Conservation (phyloP, 2,113 vertebrate species). For the Pithys albifrons region DNA sequence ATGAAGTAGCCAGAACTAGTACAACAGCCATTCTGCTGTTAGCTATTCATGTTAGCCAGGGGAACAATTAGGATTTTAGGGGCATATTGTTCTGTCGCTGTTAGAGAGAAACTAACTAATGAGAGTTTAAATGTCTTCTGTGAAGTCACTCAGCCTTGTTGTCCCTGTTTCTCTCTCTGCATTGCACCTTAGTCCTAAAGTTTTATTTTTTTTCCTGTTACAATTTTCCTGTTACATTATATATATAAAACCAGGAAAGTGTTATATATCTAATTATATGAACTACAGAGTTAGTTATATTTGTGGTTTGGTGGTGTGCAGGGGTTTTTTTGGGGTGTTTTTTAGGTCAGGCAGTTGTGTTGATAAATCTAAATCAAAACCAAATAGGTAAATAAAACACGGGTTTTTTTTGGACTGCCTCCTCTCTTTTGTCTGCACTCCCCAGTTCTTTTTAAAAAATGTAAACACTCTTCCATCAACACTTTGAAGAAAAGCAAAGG, state of each 20-base stretch:
- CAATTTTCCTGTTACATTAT: background rate
- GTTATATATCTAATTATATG: background rate
- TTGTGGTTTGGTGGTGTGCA: background rate
- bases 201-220: background rate
- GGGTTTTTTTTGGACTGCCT: background rate
- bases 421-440: background rate
- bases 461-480: background rate
- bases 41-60: background rate
- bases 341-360: background rate
- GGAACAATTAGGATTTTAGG: background rate
- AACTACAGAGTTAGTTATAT: background rate
- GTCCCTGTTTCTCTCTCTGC: background rate
- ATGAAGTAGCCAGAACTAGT: background rate
- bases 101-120: background rate
- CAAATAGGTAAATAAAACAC: background rate
- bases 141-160: background rate
- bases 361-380: background rate
- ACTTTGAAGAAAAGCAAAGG: background rate
- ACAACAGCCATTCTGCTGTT: background rate
- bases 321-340: fast-evolving
- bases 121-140: background rate
- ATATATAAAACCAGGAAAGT: background rate
- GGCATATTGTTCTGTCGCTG: background rate
- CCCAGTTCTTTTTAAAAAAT: background rate
- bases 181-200: background rate